Conservation (phyloP, 2,113 vertebrate genomes). For the Meleagris gallopavo region DNA sequence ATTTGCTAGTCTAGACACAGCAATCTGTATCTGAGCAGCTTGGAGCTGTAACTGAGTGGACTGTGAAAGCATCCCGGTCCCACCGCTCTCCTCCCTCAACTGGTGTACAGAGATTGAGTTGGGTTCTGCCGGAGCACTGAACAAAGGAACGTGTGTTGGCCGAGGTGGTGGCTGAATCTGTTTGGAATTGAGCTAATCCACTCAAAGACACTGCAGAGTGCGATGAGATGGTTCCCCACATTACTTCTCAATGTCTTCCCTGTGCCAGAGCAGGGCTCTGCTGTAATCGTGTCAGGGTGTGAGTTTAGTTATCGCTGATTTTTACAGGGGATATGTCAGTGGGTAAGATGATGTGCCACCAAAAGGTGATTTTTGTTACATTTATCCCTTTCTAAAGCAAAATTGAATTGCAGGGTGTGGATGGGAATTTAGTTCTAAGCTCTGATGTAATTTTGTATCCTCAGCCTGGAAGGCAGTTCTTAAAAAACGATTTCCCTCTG, state of each 20-base stretch:
- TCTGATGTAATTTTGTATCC: slow-evolving; percentile 63
- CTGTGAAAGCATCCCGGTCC: not conserved
- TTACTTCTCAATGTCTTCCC: not conserved
- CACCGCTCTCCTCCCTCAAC: not conserved
- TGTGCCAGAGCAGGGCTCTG: not conserved
- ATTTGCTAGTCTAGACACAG: not conserved
- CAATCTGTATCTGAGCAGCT: not conserved
- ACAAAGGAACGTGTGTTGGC: not conserved
- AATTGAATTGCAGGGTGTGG: slow-evolving; percentile 47
- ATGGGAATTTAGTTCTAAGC: slow-evolving; percentile 50
- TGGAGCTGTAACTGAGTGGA: not conserved
- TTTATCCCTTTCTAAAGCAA: slow-evolving; percentile 55
- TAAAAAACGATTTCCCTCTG: slow-evolving; percentile 50
- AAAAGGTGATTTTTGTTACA: slow-evolving; percentile 50
- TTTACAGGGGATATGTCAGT: slow-evolving; percentile 39
- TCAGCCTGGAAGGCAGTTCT: slow-evolving; percentile 37
- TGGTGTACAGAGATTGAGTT: not conserved
- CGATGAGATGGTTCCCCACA: not conserved
- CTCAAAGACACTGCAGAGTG: not conserved
- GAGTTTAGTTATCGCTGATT: not conserved
- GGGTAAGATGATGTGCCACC: slow-evolving; percentile 52
- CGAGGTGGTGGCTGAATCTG: not conserved
- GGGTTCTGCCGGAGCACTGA: not conserved
- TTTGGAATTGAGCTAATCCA: not conserved
- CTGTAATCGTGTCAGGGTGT: not conserved